Percentiles rank a stretch among this genome's conserved stretches.
Evolutionary conservation across 2,888 invertebrate genomes (phyloP).

Genomic region (Dolichomitus sp.): DNA sequence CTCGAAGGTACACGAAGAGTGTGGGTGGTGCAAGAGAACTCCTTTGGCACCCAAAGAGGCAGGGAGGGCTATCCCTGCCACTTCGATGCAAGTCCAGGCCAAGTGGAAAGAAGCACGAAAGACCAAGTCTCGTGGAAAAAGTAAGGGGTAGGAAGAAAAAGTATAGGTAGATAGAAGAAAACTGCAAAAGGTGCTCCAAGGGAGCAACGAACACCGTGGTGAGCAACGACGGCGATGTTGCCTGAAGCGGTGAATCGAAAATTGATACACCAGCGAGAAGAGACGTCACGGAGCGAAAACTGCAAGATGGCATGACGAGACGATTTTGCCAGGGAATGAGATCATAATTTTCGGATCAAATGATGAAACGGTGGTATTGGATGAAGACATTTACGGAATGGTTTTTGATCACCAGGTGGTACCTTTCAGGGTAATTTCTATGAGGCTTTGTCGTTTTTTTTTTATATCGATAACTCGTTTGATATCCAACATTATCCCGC

Average conservation of each 20-base stretch:
- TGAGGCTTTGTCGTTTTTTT: background rate
- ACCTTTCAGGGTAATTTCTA: background rate
- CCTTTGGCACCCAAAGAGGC: conserved; percentile 11
- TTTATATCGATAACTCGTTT: background rate
- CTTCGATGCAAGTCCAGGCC: conserved; percentile 34
- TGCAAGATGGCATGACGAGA: conserved; percentile 60
- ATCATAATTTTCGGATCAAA: conserved; percentile 60
- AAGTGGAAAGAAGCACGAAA: conserved; percentile 11
- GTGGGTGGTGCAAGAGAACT: conserved; percentile 17
- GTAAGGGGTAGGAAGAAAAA: background rate
- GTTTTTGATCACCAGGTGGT: background rate
- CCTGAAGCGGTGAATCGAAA: conserved; percentile 48
- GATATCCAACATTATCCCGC: too few relatives aligned
- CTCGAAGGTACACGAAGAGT: conserved; percentile 34
- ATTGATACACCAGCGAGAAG: conserved; percentile 55
- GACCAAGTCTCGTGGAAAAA: conserved; percentile 12
- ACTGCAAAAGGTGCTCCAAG: background rate
- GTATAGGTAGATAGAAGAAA: conserved; percentile 1
- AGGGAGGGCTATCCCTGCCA: conserved; percentile 2
- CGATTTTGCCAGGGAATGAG: conserved; percentile 48
- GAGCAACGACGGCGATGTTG: conserved; percentile 32
- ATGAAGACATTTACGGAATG: conserved; percentile 5
- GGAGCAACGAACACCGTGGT: background rate
- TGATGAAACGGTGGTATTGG: background rate
- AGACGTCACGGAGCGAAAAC: conserved; percentile 50